Evolutionary conservation across 2,888 invertebrate genomes (phyloP).

Genomic region (Philereme transversata): DNA sequence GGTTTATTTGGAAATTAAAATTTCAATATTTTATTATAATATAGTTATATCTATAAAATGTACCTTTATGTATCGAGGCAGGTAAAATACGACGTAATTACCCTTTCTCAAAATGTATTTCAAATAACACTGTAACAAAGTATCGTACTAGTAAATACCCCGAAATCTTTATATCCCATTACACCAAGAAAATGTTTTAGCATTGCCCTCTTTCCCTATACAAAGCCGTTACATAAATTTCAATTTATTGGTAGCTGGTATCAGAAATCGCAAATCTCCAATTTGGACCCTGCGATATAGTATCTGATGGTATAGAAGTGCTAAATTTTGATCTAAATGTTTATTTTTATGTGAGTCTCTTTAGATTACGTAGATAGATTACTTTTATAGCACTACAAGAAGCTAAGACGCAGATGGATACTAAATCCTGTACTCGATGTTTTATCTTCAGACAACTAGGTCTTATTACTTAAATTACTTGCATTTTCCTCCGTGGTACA

Average conservation of each 20-base stretch:
- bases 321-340: slow-evolving; percentile 28
- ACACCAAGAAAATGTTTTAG: slow-evolving; percentile 19
- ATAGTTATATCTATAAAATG: too few species aligned
- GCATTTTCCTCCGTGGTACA: too few species aligned
- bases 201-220: slow-evolving; percentile 25
- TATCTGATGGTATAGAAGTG: slow-evolving; percentile 21
- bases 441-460: too few species aligned
- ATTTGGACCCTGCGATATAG: slow-evolving; percentile 28
- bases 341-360: slow-evolving; percentile 18
- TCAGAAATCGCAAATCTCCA: slow-evolving; percentile 32
- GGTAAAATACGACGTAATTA: neutral
- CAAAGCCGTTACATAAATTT: slow-evolving; percentile 33
- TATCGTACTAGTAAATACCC: slow-evolving; percentile 12
- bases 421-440: too few species aligned
- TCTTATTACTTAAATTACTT: too few species aligned
- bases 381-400: neutral
- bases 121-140: slow-evolving; percentile 4
- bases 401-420: too few species aligned
- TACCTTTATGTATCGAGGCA: too few species aligned
- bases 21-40: too few species aligned
- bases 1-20: too few species aligned
- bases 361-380: neutral
- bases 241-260: slow-evolving; percentile 29
- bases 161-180: slow-evolving; percentile 20
- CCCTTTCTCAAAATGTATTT: neutral